These are phyloP conservation scores for Spodoptera frugiperda DNA, from an alignment of 1,140 invertebrate genomes.

Conservation along the genomic window DNA sequence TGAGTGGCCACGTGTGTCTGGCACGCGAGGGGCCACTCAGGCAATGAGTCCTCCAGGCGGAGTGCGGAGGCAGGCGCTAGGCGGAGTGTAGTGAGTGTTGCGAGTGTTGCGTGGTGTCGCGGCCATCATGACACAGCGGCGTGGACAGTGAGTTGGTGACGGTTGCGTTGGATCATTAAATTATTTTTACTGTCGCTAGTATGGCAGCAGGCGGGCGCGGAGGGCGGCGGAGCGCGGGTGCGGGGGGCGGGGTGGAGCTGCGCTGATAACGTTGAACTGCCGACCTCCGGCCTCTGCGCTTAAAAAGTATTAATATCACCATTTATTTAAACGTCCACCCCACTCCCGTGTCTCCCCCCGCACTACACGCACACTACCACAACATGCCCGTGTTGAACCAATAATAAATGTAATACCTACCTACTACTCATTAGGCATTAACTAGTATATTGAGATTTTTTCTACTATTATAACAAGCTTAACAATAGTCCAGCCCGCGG, in stretches of 20 bases:
- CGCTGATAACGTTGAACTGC: constrained; percentile 67
- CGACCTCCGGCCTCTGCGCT: constrained; percentile 75
- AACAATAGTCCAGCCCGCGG: no score
- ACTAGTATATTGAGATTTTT: no score
- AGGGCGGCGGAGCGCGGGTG: constrained; percentile 32
- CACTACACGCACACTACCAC: neutral
- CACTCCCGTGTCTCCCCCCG: constrained; percentile 25
- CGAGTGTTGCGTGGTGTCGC: neutral
- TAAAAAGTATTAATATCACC: constrained; percentile 78
- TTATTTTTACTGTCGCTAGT: constrained; percentile 31
- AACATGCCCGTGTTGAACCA: constrained; percentile 4
- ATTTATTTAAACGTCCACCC: constrained; percentile 68
- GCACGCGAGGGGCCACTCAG: no score
- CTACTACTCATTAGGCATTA: no score
- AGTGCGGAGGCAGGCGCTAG: no score
- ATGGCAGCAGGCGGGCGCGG: constrained; percentile 26
- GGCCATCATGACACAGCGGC: neutral
- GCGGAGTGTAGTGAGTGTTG: no score
- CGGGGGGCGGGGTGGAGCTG: constrained; percentile 43
- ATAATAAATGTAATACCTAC: no score
- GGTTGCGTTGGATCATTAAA: constrained; percentile 11
- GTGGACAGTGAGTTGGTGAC: constrained; percentile 19
- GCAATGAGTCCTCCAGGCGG: no score
- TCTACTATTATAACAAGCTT: no score
- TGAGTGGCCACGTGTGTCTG: no score